Evolutionary conservation across 2,113 vertebrate species (phyloP).

Genomic region (Channa maculata): DNA sequence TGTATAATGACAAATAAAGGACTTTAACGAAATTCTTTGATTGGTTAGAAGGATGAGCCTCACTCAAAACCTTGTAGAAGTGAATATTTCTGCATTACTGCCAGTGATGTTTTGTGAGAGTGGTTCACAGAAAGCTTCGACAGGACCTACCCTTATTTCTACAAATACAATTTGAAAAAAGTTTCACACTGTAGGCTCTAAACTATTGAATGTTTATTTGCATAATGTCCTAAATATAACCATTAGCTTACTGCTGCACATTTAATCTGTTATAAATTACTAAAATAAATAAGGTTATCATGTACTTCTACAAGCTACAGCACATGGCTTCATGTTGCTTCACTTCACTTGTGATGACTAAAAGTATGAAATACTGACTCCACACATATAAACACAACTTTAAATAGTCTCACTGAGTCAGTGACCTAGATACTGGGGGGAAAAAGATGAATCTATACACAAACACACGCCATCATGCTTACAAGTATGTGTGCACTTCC

Average conservation of each 20-base stretch:
- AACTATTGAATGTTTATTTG: neutral
- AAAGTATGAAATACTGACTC: conserved; percentile 37
- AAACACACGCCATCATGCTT: conserved; percentile 14
- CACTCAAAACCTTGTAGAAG: too few relatives aligned
- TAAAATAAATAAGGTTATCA: neutral
- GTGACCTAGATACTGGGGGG: conserved; percentile 49
- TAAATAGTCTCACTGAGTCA: conserved; percentile 56
- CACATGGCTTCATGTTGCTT: neutral
- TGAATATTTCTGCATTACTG: too few relatives aligned
- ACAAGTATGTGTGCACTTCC: conserved; percentile 5
- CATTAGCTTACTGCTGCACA: neutral
- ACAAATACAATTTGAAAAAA: too few relatives aligned
- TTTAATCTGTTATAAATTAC: neutral
- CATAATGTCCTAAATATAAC: conserved; percentile 1
- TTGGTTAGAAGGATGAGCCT: too few relatives aligned
- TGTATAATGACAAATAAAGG: too few relatives aligned
- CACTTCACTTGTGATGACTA: conserved; percentile 19
- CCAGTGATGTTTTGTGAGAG: too few relatives aligned
- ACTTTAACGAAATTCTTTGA: too few relatives aligned
- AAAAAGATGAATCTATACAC: conserved; percentile 17
- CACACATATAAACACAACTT: conserved; percentile 43
- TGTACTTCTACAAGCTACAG: neutral
- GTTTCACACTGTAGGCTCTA: neutral
- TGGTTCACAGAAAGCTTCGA: too few relatives aligned
- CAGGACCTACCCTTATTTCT: too few relatives aligned